These are phyloP conservation scores for Mythimna impura DNA, from an alignment of 2,888 invertebrate species.

Conservation along the genomic window DNA sequence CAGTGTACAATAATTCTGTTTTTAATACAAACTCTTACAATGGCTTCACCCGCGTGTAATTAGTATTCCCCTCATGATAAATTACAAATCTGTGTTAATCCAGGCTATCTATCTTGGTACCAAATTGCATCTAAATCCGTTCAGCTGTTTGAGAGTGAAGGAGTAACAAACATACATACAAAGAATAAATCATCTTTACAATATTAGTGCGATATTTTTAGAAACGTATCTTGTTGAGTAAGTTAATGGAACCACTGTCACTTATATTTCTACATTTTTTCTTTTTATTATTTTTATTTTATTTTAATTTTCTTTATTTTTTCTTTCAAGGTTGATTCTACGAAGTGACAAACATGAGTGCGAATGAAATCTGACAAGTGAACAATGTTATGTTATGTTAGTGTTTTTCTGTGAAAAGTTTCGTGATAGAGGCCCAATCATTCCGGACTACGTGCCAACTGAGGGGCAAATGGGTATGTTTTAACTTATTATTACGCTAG, in stretches of 20 bases:
- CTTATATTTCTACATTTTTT: conserved; percentile 19
- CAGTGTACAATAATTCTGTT: background rate
- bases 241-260: conserved; percentile 63
- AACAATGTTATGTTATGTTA: conserved; percentile 63
- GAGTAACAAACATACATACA: too few species aligned
- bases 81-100: too few species aligned
- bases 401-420: conserved; percentile 73
- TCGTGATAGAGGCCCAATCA: conserved; percentile 75
- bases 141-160: too few species aligned
- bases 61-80: too few species aligned
- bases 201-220: too few species aligned
- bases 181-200: too few species aligned
- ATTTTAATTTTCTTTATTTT: conserved; percentile 64
- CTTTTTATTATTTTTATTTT: conserved; percentile 35
- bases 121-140: too few species aligned
- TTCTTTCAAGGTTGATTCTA: conserved; percentile 74
- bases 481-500: background rate
- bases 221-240: background rate
- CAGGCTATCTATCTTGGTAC: too few species aligned
- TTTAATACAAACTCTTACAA: too few species aligned
- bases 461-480: conserved; percentile 88
- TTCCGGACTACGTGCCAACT: conserved; percentile 84
- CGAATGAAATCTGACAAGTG: conserved; percentile 69
- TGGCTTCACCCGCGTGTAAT: too few species aligned
- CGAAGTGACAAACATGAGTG: conserved; percentile 71